Percentiles rank a stretch among this genome's conserved stretches.
phyloP scores from a whole-genome alignment of 2,888 invertebrate species.

The Cataglyphis cursor region DNA sequence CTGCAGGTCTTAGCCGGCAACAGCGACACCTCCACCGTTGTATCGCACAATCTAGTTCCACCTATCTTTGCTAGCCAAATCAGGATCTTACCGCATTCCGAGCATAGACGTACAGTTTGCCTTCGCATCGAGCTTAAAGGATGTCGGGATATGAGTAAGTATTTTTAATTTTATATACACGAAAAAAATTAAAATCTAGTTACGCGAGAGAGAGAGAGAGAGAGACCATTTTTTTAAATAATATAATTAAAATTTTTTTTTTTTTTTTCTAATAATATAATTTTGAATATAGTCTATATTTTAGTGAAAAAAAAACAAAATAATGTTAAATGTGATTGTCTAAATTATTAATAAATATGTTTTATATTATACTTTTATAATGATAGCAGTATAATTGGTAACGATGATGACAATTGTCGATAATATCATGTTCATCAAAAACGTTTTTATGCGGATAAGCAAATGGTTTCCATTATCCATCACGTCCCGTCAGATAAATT shows the following conservation, averaged over 20 bases:
- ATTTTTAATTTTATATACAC: conserved; percentile 8
- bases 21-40: conserved; percentile 91
- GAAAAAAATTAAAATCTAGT: neutral
- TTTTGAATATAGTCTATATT: neutral
- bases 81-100: conserved; percentile 91
- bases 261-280: neutral
- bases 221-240: neutral
- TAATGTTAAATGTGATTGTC: neutral
- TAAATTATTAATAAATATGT: conserved; percentile 9
- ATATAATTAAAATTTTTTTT: neutral
- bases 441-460: conserved; percentile 23
- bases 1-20: conserved; percentile 91
- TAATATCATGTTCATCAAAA: conserved; percentile 20
- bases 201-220: neutral
- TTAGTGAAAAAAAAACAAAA: neutral
- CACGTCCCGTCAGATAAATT: conserved; percentile 25
- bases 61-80: conserved; percentile 91
- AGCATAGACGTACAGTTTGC: conserved; percentile 91
- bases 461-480: conserved; percentile 40
- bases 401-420: conserved; percentile 10
- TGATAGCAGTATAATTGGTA: conserved; percentile 6
- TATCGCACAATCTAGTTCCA: conserved; percentile 90
- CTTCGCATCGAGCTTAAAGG: conserved; percentile 92
- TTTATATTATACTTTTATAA: conserved; percentile 12
- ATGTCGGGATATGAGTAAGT: conserved; percentile 90